These are phyloP conservation scores for Panthera uncia DNA, from an alignment of 2,113 vertebrate species.

Conservation along the genomic window DNA sequence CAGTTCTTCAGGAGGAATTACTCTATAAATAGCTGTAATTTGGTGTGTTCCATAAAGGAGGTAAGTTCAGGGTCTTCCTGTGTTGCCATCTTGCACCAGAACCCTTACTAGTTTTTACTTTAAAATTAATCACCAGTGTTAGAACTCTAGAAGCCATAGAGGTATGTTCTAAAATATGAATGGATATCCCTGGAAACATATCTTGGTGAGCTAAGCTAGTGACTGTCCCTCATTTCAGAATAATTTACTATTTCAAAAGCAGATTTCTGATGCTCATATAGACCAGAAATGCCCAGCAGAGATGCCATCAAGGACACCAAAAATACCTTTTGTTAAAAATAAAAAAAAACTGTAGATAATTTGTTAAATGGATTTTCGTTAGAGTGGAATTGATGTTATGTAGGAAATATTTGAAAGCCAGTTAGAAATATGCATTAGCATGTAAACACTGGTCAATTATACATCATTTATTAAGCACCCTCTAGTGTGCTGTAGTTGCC, in stretches of 20 bases:
- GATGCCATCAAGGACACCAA: background rate
- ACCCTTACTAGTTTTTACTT: background rate
- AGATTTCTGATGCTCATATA: background rate
- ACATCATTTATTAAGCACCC: background rate
- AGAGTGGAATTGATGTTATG: background rate
- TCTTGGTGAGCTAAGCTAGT: background rate
- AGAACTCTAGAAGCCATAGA: background rate
- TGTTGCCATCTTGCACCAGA: too few species aligned
- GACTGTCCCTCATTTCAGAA: background rate
- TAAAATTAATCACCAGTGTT: background rate
- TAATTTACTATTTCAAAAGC: background rate
- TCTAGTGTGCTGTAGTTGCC: background rate
- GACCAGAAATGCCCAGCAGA: background rate
- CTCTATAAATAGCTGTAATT: too few species aligned
- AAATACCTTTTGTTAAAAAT: background rate
- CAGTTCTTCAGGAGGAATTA: too few species aligned
- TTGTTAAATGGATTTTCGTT: conserved; percentile 30
- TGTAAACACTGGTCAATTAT: background rate
- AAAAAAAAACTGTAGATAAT: background rate
- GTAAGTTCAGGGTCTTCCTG: too few species aligned
- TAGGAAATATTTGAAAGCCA: background rate
- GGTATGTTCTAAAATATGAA: background rate
- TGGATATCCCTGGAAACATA: background rate
- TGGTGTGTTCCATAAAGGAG: too few species aligned
- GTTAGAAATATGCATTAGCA: background rate